phyloP scores from a whole-genome alignment of 37 sponge, comb jelly and placozoan genomes.

The Oopsacas minuta region DNA sequence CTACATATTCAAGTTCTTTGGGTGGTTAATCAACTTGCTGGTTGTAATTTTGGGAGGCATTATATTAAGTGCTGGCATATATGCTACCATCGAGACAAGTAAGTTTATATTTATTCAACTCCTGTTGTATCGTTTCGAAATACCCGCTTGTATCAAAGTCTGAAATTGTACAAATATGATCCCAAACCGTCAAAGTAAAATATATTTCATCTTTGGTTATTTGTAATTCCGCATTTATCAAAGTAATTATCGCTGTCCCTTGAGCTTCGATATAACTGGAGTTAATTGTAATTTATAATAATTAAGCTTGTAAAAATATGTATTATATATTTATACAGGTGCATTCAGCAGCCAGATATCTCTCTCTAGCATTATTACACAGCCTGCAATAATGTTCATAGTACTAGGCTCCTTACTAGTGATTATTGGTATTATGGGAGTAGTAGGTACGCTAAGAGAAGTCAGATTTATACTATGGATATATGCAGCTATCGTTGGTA shows the following conservation, averaged over 20 bases:
- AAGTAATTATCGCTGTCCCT: neutral
- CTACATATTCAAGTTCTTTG: neutral
- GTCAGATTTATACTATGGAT: neutral
- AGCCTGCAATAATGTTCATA: conserved; percentile 1
- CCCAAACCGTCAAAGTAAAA: too few species aligned
- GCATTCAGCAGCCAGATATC: neutral
- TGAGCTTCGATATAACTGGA: neutral
- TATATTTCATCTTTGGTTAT: neutral
- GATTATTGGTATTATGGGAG: neutral
- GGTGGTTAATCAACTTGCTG: neutral
- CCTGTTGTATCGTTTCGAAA: too few species aligned
- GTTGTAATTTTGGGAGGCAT: neutral
- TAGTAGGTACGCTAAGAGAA: neutral
- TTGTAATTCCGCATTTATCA: neutral
- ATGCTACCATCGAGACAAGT: neutral
- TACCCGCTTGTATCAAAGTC: too few species aligned
- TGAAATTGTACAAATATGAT: too few species aligned
- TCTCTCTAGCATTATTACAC: neutral
- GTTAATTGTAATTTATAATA: neutral
- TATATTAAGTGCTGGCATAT: neutral
- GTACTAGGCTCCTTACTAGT: neutral
- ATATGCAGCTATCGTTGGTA: neutral
- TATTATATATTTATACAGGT: neutral
- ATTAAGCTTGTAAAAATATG: neutral
- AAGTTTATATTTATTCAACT: too few species aligned